Evolutionary conservation across 2,113 vertebrate species (phyloP), one percentile per base, ranked within the genome.

Genomic region (Pyxicephalus adspersus): DNA sequence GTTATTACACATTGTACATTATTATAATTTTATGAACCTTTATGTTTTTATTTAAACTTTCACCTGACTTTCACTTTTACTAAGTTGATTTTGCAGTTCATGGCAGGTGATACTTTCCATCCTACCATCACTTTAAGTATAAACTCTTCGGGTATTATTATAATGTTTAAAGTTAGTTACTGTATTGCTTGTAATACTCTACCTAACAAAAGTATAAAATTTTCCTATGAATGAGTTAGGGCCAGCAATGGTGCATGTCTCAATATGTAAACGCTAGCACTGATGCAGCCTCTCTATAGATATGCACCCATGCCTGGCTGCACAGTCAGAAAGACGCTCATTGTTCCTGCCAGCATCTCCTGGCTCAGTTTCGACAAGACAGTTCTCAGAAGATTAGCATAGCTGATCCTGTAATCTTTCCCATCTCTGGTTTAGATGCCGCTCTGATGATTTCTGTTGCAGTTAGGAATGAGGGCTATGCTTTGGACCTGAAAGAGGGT

Each of bases 371-470:
- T 82, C 23, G 63, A 66, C 78, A 64, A 72, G 78, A 75, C 80
- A 45, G 71, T 82, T 82, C 80, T 82, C 80, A 75, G 70, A 82
- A 82, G 80, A 82, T 82, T 82, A 74, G 70, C 31, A 58, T 55
- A 65, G 63, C 70, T 74, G 61, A 81, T 73, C 80, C 80, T 34
- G 70, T 82, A 82, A 82, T 82, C 80, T 74, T 28, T 66, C 26
- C 58, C 80, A 82, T 82, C 61, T 82, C 80, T 82, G n/a, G 76
- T 78, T 66, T 67, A 58, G 63, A 74, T 74, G 79, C 45, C 26
- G 50, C 45, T 66, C 63, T 75, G 64, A 29, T 75, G 80, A 82
- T 66, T 82, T 75, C 63, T 55, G 45, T 75, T 66, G 71, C 61
- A 57, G 5, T 13, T 70, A 31, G 15, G 13, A 31, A 55, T 64